Evolutionary conservation across 1,140 invertebrate species (phyloP), one percentile per base, ranked within the genome.

Genomic region (Brachionus asplanchnoidis): DNA sequence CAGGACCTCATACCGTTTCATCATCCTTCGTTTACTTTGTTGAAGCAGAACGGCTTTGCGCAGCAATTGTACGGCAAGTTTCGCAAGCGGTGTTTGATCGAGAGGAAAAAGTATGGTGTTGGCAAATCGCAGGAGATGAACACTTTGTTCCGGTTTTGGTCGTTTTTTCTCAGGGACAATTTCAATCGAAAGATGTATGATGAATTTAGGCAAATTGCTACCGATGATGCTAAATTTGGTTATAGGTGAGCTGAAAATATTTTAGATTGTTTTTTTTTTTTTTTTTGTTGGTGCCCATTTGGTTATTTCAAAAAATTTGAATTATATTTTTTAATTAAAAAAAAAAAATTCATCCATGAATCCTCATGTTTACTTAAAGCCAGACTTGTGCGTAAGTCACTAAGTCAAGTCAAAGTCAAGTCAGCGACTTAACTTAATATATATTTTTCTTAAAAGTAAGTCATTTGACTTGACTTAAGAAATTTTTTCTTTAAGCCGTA

Each of bases 181-280:
- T 99, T 98, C 90, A 99, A 99, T 91, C 93, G 94, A 87, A 97
- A 94, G 86, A 99, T 99, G 97, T 99, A 98, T 89, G 93, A 95
- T 86, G 97, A 99, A 90, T 99, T 99, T 89, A 93, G 93, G 87
- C 92, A 91, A 65, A 88, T 97, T 77, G 96, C 97, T 6, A 92
- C 94, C 78, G 97, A 99, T 91, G 97, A 99, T 92, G 95, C 96
- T 0, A 91, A 91, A 40, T 93, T 92, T 85, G 96, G 96, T 0
- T 97, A 95, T 90, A 93, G 97, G 89, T 77, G 32, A 40, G 53
- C 17, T 1, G 0, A 56, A 7, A 17, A 0, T 11, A 14, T 36
- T 36, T 36, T 7, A 0, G 7, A 0, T 46, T 14, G 0, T 65
- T 20, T 23, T 60, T 60, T 60, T 23, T 8, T 5, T 1, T 60